A percentile compares a stretch with the other conserved stretches of the same genome.
Evolutionary conservation across 2,797 vertebrate genomes (phyloP).

Genomic region (Eremophila alpestris): DNA sequence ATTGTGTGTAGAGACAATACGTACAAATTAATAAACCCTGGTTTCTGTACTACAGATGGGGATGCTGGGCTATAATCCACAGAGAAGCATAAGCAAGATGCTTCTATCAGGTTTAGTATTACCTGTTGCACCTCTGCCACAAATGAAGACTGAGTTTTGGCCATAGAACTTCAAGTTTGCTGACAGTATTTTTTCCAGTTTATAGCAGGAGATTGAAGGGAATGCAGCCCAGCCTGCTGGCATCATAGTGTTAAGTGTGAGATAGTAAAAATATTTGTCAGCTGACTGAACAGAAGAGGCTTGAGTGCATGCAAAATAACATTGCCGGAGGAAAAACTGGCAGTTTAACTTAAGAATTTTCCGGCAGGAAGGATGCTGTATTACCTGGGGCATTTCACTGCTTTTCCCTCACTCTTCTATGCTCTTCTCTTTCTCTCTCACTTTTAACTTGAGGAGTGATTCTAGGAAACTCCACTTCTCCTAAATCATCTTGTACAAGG

Average conservation of each 20-base stretch:
- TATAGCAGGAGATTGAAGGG: background rate
- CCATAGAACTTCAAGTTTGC: background rate
- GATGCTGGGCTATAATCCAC: background rate
- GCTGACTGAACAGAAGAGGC: background rate
- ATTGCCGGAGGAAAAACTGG: background rate
- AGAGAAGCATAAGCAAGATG: background rate
- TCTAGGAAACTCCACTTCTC: background rate
- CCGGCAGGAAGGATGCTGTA: background rate
- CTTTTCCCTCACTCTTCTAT: background rate
- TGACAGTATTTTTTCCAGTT: conserved; percentile 1
- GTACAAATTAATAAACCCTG: background rate
- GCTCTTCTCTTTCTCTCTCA: background rate
- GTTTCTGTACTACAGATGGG: background rate
- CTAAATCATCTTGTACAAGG: background rate
- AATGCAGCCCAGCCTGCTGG: background rate
- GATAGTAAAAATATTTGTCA: conserved; percentile 11
- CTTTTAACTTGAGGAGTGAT: background rate
- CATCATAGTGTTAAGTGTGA: background rate
- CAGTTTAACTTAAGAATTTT: background rate
- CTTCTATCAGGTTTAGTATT: background rate
- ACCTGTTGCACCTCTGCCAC: background rate
- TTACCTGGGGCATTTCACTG: background rate
- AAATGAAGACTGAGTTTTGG: background rate
- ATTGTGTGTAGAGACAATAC: background rate
- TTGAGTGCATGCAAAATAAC: background rate